Conservation (phyloP, 2,888 invertebrate genomes). For the Heteromurus nitidus region DNA sequence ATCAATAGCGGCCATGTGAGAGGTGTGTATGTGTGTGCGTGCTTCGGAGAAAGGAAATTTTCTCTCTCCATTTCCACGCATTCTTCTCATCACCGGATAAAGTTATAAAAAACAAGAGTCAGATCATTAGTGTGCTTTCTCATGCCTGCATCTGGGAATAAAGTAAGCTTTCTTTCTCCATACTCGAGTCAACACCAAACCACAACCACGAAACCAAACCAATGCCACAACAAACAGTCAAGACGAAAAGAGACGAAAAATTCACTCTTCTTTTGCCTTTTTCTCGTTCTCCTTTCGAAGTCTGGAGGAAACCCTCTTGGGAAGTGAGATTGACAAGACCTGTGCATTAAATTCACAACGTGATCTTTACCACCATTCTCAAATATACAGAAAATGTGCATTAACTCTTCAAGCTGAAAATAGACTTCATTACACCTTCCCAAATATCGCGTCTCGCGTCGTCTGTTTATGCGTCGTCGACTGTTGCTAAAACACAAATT, state of each 20-base stretch:
- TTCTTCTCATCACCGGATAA: neutral
- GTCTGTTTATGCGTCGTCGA: neutral
- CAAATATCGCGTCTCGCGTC: neutral
- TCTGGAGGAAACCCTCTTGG: slow-evolving; percentile 13
- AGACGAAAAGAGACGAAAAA: neutral
- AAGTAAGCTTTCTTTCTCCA: neutral
- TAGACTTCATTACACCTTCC: neutral
- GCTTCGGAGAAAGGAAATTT: neutral
- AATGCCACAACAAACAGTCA: neutral
- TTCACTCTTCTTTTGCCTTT: neutral
- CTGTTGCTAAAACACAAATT: too few relatives aligned
- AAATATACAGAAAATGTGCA: neutral
- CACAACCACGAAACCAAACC: neutral
- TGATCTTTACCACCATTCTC: neutral
- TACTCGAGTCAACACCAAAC: neutral
- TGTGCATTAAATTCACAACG: slow-evolving; percentile 34
- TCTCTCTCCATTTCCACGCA: neutral
- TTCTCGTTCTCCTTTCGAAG: slow-evolving; percentile 19
- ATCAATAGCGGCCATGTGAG: neutral
- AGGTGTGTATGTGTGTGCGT: neutral
- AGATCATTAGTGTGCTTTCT: neutral
- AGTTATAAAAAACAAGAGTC: neutral
- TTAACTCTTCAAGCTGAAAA: neutral
- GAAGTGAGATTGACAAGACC: slow-evolving; percentile 39
- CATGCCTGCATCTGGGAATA: neutral